These are phyloP conservation scores for Fistularia tabacaria DNA, from an alignment of 2,797 vertebrate genomes.

Conservation along the genomic window DNA sequence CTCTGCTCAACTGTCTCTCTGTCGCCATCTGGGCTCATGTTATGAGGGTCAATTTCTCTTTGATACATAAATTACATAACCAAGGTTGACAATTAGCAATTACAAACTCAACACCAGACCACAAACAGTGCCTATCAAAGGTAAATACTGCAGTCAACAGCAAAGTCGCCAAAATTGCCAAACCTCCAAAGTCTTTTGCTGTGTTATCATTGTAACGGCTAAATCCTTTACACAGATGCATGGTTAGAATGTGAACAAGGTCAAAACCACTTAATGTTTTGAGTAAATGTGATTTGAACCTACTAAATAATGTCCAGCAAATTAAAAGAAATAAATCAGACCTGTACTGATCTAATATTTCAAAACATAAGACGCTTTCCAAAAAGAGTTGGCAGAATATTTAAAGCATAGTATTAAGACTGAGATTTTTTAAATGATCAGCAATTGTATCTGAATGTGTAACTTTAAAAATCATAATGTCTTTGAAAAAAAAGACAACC, in stretches of 20 bases:
- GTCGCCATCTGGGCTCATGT: slow-evolving; percentile 32
- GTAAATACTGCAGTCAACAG: slow-evolving; percentile 37
- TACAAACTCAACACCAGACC: slow-evolving; percentile 43
- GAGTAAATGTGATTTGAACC: not conserved
- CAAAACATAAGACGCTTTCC: no score
- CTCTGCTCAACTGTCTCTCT: slow-evolving; percentile 41
- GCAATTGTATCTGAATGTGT: no score
- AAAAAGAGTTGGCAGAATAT: no score
- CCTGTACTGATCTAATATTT: no score
- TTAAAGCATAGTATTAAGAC: no score
- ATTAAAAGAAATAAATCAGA: not conserved
- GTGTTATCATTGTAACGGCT: slow-evolving; percentile 7
- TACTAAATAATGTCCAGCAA: no score
- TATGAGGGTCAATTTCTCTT: slow-evolving; percentile 53
- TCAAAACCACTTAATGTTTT: slow-evolving; percentile 9
- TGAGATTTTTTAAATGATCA: no score
- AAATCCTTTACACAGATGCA: slow-evolving; percentile 42
- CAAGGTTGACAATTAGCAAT: slow-evolving; percentile 48
- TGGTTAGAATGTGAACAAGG: slow-evolving; percentile 29
- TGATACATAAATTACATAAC: slow-evolving; percentile 60
- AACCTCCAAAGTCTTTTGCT: slow-evolving; percentile 15
- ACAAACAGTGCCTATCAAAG: slow-evolving; percentile 44
- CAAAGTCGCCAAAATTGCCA: slow-evolving; percentile 20
- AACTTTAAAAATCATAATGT: no score
- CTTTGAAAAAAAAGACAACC: no score